These are phyloP conservation scores for Lacanobia oleracea DNA, from an alignment of 2,888 invertebrate genomes.

Conservation along the genomic window DNA sequence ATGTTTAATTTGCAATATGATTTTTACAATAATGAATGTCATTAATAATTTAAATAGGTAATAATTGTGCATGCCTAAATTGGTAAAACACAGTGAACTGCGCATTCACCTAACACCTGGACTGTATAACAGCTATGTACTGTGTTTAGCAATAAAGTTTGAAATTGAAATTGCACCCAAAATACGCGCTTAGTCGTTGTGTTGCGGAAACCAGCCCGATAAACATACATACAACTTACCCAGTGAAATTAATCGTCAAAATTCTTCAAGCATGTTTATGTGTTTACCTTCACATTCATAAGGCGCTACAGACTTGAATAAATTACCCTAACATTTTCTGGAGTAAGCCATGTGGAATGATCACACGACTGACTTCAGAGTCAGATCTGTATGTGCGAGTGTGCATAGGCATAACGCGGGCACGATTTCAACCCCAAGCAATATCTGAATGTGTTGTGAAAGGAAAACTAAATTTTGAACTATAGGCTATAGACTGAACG, in stretches of 20 bases:
- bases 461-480: conserved; percentile 25
- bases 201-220: too few species aligned
- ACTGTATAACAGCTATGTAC: too few species aligned
- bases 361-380: conserved; percentile 33
- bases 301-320: conserved; percentile 26
- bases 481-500: not conserved
- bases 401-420: conserved; percentile 37
- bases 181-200: too few species aligned
- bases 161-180: too few species aligned
- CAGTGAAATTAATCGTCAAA: not conserved
- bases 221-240: too few species aligned
- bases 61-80: too few species aligned
- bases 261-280: not conserved
- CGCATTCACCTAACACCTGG: too few species aligned
- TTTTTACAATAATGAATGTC: too few species aligned
- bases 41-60: too few species aligned
- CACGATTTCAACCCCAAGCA: conserved; percentile 10
- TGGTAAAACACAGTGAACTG: too few species aligned
- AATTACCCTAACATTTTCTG: conserved; percentile 34
- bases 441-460: conserved; percentile 29
- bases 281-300: conserved; percentile 27
- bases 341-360: conserved; percentile 31
- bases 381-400: conserved; percentile 30
- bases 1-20: too few species aligned
- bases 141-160: too few species aligned